Evolutionary conservation across 2,888 invertebrate species (phyloP).

Genomic region (Hemaris fuciformis): DNA sequence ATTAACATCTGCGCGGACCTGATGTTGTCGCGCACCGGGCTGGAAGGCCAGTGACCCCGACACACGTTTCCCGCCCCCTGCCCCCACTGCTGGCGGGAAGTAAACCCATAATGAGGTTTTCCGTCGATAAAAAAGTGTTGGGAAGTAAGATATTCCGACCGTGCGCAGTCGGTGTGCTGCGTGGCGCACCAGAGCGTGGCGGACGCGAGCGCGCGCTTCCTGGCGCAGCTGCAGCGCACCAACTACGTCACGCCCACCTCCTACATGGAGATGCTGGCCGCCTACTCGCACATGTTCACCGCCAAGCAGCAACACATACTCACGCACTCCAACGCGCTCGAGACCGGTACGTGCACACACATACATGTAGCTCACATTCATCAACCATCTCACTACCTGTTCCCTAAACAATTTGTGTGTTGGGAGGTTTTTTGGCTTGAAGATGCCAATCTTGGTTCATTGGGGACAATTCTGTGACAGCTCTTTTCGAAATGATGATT

Average conservation of each 20-base stretch:
- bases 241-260: constrained; percentile 96
- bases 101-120: too few species aligned
- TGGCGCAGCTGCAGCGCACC: constrained; percentile 85
- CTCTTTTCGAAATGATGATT: too few species aligned
- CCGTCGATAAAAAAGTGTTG: not conserved
- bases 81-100: too few species aligned
- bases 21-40: too few species aligned
- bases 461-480: too few species aligned
- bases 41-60: too few species aligned
- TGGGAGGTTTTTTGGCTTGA: too few species aligned
- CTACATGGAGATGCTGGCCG: constrained; percentile 90
- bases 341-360: too few species aligned
- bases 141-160: not conserved
- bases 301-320: constrained; percentile 83
- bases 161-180: constrained; percentile 64
- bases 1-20: too few species aligned
- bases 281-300: constrained; percentile 88
- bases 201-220: constrained; percentile 86
- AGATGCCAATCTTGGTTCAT: too few species aligned
- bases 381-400: not conserved
- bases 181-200: constrained; percentile 87
- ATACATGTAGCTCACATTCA: not conserved
- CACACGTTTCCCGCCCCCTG: too few species aligned
- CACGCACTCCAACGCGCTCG: constrained; percentile 80
- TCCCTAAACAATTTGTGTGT: too few species aligned